Conservation (phyloP, 2,113 vertebrate species). For the Takifugu bimaculatus region DNA sequence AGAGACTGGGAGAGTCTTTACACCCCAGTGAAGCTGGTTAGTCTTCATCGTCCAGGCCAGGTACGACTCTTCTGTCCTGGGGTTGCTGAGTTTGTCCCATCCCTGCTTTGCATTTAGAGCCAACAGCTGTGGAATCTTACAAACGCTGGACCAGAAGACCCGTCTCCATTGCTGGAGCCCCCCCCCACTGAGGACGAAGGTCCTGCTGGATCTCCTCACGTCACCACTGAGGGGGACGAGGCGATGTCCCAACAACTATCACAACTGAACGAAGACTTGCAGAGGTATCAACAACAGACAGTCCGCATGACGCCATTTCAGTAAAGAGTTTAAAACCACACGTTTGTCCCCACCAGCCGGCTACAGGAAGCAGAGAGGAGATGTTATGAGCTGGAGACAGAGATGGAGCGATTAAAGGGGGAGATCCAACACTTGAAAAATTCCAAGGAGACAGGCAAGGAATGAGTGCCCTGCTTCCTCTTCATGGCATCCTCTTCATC, state of each 20-base stretch:
- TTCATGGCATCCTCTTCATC: not conserved
- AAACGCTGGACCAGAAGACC: constrained; percentile 29
- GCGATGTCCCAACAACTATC: constrained; percentile 14
- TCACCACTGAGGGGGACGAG: constrained; percentile 18
- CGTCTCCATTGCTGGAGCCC: constrained; percentile 38
- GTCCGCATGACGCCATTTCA: not conserved
- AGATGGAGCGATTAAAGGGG: constrained; percentile 50
- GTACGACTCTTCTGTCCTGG: no score
- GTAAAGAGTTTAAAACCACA: not conserved
- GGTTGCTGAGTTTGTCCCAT: not conserved
- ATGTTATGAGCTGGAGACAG: constrained; percentile 59
- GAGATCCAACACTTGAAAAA: constrained; percentile 51
- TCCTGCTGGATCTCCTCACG: constrained; percentile 23
- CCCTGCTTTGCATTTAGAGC: constrained; percentile 39
- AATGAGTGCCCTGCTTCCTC: not conserved
- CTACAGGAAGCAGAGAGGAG: constrained; percentile 58
- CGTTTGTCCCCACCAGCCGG: constrained; percentile 64
- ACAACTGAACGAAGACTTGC: constrained; percentile 36
- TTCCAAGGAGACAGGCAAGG: constrained; percentile 57
- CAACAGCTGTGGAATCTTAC: constrained; percentile 45
- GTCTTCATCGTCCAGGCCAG: not conserved
- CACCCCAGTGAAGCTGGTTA: constrained; percentile 49
- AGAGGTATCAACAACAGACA: constrained; percentile 37
- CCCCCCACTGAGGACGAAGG: constrained; percentile 37
- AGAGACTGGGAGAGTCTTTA: constrained; percentile 26